Percentiles rank a stretch among this genome's conserved stretches.
Conservation (phyloP, 1,140 invertebrate species). For the Anagrus nilaparvatae region DNA sequence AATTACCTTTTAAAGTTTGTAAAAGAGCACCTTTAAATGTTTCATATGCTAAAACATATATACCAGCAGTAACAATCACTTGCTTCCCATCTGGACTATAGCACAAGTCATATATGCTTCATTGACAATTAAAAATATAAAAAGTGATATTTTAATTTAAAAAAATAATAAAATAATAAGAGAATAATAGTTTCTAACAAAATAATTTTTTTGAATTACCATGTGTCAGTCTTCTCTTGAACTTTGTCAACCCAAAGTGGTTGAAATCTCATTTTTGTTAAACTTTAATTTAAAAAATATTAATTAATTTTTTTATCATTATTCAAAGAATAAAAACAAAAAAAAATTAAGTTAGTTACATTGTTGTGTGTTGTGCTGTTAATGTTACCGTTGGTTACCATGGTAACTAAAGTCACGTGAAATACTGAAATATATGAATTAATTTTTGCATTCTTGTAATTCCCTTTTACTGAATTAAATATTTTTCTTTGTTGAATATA, state of each 20-base stretch:
- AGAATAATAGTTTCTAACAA: slow-evolving; percentile 3
- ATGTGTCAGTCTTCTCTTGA: slow-evolving; percentile 77
- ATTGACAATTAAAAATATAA: not conserved
- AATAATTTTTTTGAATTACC: slow-evolving; percentile 40
- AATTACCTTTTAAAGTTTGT: slow-evolving; percentile 75
- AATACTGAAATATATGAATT: no score
- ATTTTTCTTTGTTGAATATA: no score
- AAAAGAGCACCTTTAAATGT: slow-evolving; percentile 81
- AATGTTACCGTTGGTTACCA: no score
- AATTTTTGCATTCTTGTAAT: no score
- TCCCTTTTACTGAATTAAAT: no score
- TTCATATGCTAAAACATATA: slow-evolving; percentile 89
- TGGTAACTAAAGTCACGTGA: no score
- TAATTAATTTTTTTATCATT: no score
- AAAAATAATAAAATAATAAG: not conserved
- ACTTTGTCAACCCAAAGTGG: slow-evolving; percentile 89
- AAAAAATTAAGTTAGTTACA: no score
- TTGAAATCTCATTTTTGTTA: slow-evolving; percentile 62
- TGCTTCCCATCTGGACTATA: slow-evolving; percentile 93
- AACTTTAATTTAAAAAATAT: no score
- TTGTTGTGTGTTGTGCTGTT: no score
- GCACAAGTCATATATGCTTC: slow-evolving; percentile 86
- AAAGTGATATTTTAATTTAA: not conserved
- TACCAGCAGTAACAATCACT: slow-evolving; percentile 86
- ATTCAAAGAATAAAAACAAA: no score